These are phyloP conservation scores for Tachysurus vachellii DNA, from an alignment of 2,113 vertebrate genomes.

Conservation along the genomic window DNA sequence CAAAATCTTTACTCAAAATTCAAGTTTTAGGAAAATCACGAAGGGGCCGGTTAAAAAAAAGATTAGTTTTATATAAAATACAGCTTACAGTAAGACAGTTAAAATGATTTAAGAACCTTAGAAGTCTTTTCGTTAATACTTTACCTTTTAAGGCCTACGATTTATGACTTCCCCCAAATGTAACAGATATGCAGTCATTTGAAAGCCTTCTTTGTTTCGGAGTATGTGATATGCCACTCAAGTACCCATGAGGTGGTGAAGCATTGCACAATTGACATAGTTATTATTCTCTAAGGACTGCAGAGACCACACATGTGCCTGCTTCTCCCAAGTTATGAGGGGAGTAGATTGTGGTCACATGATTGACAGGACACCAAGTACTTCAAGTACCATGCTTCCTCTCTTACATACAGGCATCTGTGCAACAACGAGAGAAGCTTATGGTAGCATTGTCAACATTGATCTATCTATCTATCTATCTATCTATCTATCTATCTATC, in stretches of 20 bases:
- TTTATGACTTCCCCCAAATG: constrained; percentile 7
- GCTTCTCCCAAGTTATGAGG: constrained; percentile 1
- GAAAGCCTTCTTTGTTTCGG: constrained; percentile 35
- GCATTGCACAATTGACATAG: constrained; percentile 24
- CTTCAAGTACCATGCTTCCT: constrained; percentile 44
- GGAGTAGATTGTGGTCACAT: constrained; percentile 41
- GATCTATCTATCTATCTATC: background rate
- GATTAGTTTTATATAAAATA: background rate
- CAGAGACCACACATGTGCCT: background rate
- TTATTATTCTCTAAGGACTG: constrained; percentile 19
- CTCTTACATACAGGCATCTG: background rate
- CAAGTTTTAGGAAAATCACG: background rate
- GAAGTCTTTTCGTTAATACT: background rate
- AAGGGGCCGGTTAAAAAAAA: background rate
- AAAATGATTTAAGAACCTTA: background rate
- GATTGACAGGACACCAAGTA: constrained; percentile 42
- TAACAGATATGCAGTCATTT: constrained; percentile 37
- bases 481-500: background rate
- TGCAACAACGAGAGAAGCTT: background rate
- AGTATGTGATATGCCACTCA: constrained; percentile 34
- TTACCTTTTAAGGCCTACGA: background rate
- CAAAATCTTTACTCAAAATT: background rate
- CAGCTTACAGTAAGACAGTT: background rate
- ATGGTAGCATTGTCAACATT: background rate
- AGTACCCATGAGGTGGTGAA: constrained; percentile 31